Percentiles rank a stretch among this genome's conserved stretches.
Evolutionary conservation across 2,113 vertebrate species (phyloP).

Genomic region (Nothocercus nigrocapillus): DNA sequence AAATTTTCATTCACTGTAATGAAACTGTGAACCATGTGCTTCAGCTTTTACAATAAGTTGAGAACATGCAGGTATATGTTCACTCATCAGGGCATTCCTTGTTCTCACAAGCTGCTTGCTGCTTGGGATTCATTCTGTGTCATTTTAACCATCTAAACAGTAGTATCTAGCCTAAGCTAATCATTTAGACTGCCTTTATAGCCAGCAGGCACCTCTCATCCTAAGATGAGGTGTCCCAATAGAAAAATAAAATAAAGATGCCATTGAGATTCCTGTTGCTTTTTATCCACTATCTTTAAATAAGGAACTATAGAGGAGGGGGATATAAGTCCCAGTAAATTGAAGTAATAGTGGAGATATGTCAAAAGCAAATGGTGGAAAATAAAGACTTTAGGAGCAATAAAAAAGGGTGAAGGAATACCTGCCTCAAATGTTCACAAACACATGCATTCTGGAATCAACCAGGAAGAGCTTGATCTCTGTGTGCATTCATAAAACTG

Average conservation of each 20-base stretch:
- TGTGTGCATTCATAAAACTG: not conserved
- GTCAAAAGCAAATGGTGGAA: not conserved
- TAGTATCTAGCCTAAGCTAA: not conserved
- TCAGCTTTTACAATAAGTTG: not conserved
- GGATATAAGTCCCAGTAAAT: rapidly evolving
- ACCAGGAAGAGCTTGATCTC: not conserved
- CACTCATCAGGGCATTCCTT: not conserved
- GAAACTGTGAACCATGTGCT: not conserved
- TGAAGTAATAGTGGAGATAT: not conserved
- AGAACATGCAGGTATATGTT: not conserved
- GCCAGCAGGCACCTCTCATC: not conserved
- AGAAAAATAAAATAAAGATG: not conserved
- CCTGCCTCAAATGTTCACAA: not conserved
- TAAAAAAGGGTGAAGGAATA: not conserved
- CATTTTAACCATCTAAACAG: not conserved
- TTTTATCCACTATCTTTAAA: not conserved
- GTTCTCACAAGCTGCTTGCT: not conserved
- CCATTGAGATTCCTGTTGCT: not conserved
- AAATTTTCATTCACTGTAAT: not conserved
- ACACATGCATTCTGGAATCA: not conserved
- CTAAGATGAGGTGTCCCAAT: not conserved
- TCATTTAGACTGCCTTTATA: not conserved
- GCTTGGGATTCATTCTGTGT: not conserved
- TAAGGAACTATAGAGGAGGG: not conserved
- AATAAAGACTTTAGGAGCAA: not conserved